These are phyloP conservation scores for Candoia aspera DNA, from an alignment of 2,113 vertebrate species.

Conservation along the genomic window DNA sequence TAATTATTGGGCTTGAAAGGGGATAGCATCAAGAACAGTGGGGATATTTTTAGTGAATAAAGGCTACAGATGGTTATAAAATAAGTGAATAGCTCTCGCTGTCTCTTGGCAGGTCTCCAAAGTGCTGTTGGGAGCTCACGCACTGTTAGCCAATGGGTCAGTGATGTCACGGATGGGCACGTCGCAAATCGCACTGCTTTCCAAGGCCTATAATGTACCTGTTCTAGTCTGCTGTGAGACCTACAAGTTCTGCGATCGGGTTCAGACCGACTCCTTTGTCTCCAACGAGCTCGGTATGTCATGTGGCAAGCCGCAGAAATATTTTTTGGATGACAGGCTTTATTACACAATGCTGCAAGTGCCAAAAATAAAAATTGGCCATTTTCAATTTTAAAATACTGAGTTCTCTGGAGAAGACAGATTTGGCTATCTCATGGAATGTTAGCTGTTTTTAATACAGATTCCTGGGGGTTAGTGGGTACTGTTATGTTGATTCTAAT, in stretches of 20 bases:
- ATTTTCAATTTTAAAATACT: not conserved
- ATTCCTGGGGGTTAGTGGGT: not conserved
- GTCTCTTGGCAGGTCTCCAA: conserved; percentile 86
- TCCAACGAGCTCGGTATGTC: conserved; percentile 93
- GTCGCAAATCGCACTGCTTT: conserved; percentile 92
- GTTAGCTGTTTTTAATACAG: not conserved
- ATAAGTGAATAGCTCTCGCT: no score
- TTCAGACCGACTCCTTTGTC: conserved; percentile 98
- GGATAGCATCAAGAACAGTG: not conserved
- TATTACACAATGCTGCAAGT: not conserved
- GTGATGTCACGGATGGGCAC: conserved; percentile 98
- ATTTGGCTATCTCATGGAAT: not conserved
- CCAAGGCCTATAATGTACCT: conserved; percentile 93
- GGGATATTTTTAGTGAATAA: not conserved
- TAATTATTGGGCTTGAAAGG: not conserved
- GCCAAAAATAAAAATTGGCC: not conserved
- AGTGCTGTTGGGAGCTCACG: conserved; percentile 94
- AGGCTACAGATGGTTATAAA: not conserved
- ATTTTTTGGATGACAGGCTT: not conserved
- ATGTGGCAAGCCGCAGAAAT: not conserved
- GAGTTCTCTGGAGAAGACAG: not conserved
- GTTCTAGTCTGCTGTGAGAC: conserved; percentile 98
- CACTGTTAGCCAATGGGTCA: conserved; percentile 93
- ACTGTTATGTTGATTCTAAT: not conserved
- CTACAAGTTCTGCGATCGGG: conserved; percentile 98